Evolutionary conservation across 2,888 invertebrate genomes (phyloP).

Genomic region (Oscheius myriophilus): DNA sequence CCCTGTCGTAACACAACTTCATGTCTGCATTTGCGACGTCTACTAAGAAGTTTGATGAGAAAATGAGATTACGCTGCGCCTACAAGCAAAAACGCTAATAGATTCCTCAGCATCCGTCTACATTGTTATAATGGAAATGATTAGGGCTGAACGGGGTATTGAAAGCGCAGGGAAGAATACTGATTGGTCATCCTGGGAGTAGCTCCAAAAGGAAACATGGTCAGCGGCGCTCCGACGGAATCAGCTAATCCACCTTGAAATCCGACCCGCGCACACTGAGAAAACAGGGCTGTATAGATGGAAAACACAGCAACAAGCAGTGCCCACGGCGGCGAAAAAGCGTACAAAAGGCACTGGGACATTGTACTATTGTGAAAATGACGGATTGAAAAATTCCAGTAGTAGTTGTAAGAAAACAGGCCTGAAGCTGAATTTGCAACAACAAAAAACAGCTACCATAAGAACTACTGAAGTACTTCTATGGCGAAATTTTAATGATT

Average conservation of each 20-base stretch:
- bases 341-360: too few relatives aligned
- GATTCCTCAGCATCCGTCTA: too few relatives aligned
- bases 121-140: background rate
- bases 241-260: conserved; percentile 30
- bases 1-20: too few relatives aligned
- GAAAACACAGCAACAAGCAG: conserved; percentile 30
- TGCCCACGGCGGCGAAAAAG: background rate
- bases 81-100: too few relatives aligned
- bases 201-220: conserved; percentile 19
- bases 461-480: too few relatives aligned
- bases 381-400: conserved; percentile 6
- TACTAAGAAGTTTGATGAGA: too few relatives aligned
- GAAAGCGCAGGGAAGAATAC: background rate
- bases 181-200: conserved; percentile 11
- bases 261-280: conserved; percentile 31
- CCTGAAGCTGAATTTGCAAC: too few relatives aligned
- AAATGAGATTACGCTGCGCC: too few relatives aligned
- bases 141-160: background rate
- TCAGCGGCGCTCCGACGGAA: conserved; percentile 17
- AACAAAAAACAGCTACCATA: too few relatives aligned
- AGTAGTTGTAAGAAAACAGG: too few relatives aligned
- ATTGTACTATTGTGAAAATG: background rate
- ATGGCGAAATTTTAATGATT: too few relatives aligned
- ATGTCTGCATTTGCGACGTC: too few relatives aligned
- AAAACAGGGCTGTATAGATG: conserved; percentile 30